Percentiles rank a stretch among this genome's conserved stretches.
Conservation (phyloP, 2,113 vertebrate genomes). For the Sceloporus tristichus region DNA sequence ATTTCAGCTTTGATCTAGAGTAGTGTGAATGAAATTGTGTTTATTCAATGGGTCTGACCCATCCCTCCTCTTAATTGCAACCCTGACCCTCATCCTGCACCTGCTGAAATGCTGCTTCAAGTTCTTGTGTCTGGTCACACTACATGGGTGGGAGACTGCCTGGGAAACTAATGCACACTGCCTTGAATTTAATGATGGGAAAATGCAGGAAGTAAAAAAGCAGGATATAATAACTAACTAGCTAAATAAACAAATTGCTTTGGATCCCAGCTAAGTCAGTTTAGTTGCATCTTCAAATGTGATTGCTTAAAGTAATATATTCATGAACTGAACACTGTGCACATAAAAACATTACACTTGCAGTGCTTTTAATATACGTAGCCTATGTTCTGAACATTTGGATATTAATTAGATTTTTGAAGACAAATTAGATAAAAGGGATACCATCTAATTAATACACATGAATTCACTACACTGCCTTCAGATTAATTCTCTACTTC, state of each 20-base stretch:
- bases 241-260: background rate
- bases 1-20: background rate
- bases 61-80: background rate
- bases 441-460: constrained; percentile 13
- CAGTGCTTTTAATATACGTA: background rate
- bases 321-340: background rate
- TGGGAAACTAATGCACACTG: background rate
- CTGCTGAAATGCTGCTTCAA: background rate
- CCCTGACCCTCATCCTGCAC: background rate
- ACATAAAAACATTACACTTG: background rate
- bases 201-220: background rate
- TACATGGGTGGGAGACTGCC: background rate
- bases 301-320: background rate
- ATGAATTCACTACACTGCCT: constrained; percentile 54
- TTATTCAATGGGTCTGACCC: background rate
- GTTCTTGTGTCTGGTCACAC: background rate
- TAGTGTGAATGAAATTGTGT: background rate
- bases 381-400: background rate
- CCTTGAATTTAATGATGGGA: background rate
- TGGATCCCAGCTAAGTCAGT: background rate
- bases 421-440: constrained; percentile 37
- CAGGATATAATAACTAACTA: background rate
- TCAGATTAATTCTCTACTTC: constrained; percentile 47
- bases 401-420: background rate
- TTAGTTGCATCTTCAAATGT: background rate